A percentile compares a stretch with the other conserved stretches of the same genome.
Evolutionary conservation across 2,797 vertebrate genomes (phyloP).

Genomic region (Ceyx erithaca): DNA sequence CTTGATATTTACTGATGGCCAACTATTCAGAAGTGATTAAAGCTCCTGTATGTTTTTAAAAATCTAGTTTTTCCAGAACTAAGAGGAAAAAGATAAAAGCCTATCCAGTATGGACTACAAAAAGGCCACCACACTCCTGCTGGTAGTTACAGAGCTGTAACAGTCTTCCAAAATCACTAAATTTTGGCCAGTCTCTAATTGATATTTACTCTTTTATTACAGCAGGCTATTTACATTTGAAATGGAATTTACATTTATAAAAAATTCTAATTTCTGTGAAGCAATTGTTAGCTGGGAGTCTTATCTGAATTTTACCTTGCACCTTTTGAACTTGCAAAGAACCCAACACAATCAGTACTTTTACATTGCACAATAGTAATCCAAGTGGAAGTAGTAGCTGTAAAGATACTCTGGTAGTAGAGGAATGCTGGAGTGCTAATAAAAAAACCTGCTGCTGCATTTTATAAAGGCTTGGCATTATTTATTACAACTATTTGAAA

Average conservation of each 20-base stretch:
- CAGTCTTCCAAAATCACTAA: neutral
- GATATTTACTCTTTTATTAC: neutral
- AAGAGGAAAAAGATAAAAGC: neutral
- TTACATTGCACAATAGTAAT: accelerated
- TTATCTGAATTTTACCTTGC: neutral
- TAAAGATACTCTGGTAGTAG: neutral
- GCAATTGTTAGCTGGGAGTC: accelerated
- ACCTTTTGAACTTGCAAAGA: neutral
- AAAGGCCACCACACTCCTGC: neutral
- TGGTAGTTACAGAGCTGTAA: neutral
- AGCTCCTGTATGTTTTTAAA: neutral
- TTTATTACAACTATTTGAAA: neutral
- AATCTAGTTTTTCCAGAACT: neutral
- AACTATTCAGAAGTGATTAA: neutral
- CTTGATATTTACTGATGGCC: neutral
- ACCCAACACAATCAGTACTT: accelerated
- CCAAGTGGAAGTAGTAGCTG: neutral
- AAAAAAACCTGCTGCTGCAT: neutral
- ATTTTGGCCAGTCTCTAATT: neutral
- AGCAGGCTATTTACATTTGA: neutral
- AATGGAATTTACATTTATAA: neutral
- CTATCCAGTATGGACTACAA: neutral
- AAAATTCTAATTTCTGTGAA: neutral
- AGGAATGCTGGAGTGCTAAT: neutral
- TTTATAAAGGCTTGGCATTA: neutral